Base-by-base conservation (phyloP, 2,113 vertebrate species). In the Delphinus delphis region DNA sequence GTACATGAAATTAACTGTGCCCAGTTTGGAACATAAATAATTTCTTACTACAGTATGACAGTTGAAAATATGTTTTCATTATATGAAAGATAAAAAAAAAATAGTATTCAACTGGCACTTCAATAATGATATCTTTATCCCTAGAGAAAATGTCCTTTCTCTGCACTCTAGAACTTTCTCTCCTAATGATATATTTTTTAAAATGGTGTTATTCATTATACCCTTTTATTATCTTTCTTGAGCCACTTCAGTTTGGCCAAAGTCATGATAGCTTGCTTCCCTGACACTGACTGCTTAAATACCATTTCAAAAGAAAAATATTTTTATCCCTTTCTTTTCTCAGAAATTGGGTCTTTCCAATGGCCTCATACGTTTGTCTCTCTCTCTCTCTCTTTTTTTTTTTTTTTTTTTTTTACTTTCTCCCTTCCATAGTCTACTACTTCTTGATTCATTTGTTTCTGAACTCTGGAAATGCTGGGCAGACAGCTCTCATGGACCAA, bases 31-130 rank as follows among this genome's bases (percentile, higher is more conserved):
- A 93, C 58, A 93, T 62, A 90, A 67, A 96, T 83, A 79, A 63
- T 33, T 97, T 97, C 93, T 95, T 68, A 96, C 50, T 76, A 83
- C 11, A 87, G 4, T 95, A 11, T 96, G 79, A 83, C 65, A 77
- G 87, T 60, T 84, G 25, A 63, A 94, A 95, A 91, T 80, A 95
- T 94, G 47, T 95, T 96, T 97, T 95, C 50, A 85, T 88, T 63
- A 86, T 82, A 84, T 50, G 58, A 81, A 68, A 50, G 58, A 82
- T 17, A 68, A 47, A 65, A 65, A 47, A 47, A 83, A 87, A 70
- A 4, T 20, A 62, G 18, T 67, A 90, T 90, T 93, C 76, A 95
- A 58, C 50, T 93, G 44, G 53, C 18, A 92, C 38, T 93, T 97
- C 26, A 84, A 62, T 90, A 92, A 92, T 81, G 62, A 85, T 87